Base-by-base conservation (phyloP, 2,888 invertebrate species). In the Hirtodrosophila cameraria region DNA sequence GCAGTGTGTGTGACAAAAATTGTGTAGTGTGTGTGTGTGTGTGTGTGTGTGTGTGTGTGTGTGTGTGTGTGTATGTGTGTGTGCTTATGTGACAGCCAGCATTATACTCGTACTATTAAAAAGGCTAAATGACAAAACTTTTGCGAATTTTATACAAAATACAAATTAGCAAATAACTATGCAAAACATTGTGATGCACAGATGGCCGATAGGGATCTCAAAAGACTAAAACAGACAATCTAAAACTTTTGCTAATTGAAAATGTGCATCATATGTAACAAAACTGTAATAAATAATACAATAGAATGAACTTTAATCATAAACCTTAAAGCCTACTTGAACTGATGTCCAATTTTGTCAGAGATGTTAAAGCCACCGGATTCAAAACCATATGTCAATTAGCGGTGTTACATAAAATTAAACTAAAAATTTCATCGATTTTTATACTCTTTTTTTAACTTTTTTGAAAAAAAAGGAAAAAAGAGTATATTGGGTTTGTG, bases 91-190 rank as follows among this genome's bases (percentile, higher is more conserved):
- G 64, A 63, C 63, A 58, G 61, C 33, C 48, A 52, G 54, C 68
- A 67, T 61, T 55, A 48, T 54, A 60, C 36, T 20, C 48, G 11
- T 35, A 55, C 52, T 68, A 84, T 84, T 81, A 73, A 84, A 84
- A 80, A 62, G 81, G 83, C 84, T 80, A 77, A 83, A 80, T 80
- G 83, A 80, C 79, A 80, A 80, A 80, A 80, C 69, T 80, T 80
- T 71, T 75, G 58, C 52, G 62, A 77, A 77, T 72, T 76, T 50
- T 39, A 65, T 50, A 36, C 41, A 36, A 59, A 30, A 46, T 20
- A 45, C 27, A 59, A 60, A 54, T 43, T 48, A 33, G 27, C 16
- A 55, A 39, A 45, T 52, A 43, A 28, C 23, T 62, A 18, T 48
- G 46, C 41, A 66, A 23, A 64, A 48, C 49, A 54, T 42, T 48